Conservation (phyloP, 2,888 invertebrate genomes). For the Drosophila gaucha region DNA sequence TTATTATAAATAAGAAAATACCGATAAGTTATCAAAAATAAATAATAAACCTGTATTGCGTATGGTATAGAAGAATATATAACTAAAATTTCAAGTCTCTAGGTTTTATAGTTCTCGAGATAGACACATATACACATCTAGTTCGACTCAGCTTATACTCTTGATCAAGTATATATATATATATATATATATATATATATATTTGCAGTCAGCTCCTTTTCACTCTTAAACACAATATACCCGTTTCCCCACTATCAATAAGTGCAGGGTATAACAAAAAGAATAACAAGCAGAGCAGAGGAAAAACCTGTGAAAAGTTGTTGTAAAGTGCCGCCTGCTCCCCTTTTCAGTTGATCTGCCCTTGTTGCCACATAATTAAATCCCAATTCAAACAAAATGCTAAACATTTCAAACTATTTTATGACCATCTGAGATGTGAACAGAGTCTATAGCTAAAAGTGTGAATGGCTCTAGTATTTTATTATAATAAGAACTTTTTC, state of each 20-base stretch:
- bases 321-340: conserved; percentile 30
- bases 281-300: too few species aligned
- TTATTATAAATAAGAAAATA: too few species aligned
- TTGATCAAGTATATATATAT: too few species aligned
- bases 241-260: background rate
- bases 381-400: conserved; percentile 75
- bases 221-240: background rate
- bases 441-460: background rate
- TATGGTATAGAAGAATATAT: too few species aligned
- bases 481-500: conserved; percentile 3
- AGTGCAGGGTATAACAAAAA: background rate
- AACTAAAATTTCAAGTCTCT: too few species aligned
- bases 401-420: conserved; percentile 75
- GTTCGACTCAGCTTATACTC: too few species aligned
- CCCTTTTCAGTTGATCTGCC: conserved; percentile 29
- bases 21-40: too few species aligned
- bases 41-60: too few species aligned
- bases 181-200: too few species aligned
- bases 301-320: conserved; percentile 44
- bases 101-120: too few species aligned
- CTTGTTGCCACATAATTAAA: conserved; percentile 80
- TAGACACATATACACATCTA: too few species aligned
- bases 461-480: conserved; percentile 2
- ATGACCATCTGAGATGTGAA: conserved; percentile 51
- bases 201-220: too few species aligned